phyloP scores from a whole-genome alignment of 2,888 invertebrate genomes.

The Petrolisthes manimaculis region DNA sequence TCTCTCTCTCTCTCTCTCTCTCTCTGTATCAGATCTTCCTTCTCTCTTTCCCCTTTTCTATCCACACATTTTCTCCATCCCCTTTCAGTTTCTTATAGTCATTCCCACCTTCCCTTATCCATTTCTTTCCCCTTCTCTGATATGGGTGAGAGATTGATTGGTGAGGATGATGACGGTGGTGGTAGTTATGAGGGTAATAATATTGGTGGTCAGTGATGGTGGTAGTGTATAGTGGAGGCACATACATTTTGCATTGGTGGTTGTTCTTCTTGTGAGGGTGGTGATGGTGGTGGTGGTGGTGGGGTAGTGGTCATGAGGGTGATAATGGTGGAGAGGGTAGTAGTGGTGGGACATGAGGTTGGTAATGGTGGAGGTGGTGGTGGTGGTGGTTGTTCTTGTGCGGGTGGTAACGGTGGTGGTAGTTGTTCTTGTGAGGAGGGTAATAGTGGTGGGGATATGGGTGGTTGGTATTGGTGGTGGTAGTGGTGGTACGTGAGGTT shows the following conservation, averaged over 20 bases:
- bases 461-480: not conserved
- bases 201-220: not conserved
- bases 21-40: not conserved
- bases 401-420: not conserved
- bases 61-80: not conserved
- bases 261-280: not conserved
- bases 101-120: not conserved
- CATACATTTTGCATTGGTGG: not conserved
- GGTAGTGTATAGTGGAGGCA: not conserved
- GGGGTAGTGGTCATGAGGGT: not conserved
- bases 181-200: not conserved
- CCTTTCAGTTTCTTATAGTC: too few relatives aligned
- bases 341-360: not conserved
- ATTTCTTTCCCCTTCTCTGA: not conserved
- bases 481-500: not conserved
- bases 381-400: not conserved
- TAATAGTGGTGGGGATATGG: not conserved
- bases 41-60: not conserved
- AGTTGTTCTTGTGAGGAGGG: not conserved
- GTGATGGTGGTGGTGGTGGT: not conserved
- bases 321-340: not conserved
- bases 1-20: constrained; percentile 17
- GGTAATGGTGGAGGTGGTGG: not conserved
- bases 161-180: not conserved
- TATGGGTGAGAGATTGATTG: not conserved